Evolutionary conservation across 2,888 invertebrate genomes (phyloP).

Genomic region (Lysandra coridon): DNA sequence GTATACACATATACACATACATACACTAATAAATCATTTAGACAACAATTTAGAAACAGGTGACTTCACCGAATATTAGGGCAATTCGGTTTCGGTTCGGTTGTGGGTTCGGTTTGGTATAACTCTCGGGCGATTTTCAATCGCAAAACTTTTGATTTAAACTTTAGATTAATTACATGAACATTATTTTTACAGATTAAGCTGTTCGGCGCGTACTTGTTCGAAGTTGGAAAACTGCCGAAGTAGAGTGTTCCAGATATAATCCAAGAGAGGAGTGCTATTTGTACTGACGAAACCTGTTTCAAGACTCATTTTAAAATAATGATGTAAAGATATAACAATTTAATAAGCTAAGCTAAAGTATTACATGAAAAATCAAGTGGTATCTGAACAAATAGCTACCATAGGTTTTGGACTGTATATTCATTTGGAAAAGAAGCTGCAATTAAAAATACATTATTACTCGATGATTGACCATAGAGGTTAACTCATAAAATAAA

Average conservation of each 20-base stretch:
- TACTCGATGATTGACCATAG: background rate
- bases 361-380: background rate
- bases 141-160: background rate
- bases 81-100: too few relatives aligned
- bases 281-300: background rate
- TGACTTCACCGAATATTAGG: background rate
- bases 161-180: background rate
- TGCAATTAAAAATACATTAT: conserved; percentile 6
- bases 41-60: too few relatives aligned
- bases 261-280: background rate
- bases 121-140: background rate
- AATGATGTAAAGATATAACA: background rate
- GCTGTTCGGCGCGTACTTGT: conserved; percentile 92
- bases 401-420: background rate
- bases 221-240: conserved; percentile 85
- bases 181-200: conserved; percentile 86
- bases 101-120: too few relatives aligned
- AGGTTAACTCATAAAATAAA: background rate
- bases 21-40: too few relatives aligned
- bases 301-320: background rate
- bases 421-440: background rate
- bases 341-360: background rate
- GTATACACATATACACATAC: too few relatives aligned
- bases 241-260: conserved; percentile 47
- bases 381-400: background rate